Evolutionary conservation across 2,888 invertebrate species (phyloP), one percentile per base, ranked within the genome.

Genomic region (Cristatella mucedo): DNA sequence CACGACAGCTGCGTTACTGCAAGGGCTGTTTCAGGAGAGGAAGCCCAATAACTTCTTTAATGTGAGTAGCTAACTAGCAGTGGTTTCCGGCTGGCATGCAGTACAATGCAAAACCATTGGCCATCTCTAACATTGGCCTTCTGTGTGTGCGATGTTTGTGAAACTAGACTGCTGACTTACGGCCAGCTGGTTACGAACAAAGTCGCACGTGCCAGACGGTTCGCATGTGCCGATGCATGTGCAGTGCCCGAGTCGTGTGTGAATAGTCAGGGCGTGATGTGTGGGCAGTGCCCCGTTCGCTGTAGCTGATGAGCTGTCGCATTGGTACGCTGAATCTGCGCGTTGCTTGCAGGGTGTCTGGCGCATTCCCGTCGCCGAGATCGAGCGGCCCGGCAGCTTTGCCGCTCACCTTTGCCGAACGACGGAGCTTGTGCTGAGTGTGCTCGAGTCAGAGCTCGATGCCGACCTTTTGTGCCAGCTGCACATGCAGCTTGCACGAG

Each of bases 381-480:
- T 91, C 30, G 89, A 91, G 58, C 73, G 91, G 44, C 78, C 85
- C 0, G 91, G 91, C 2, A 82, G 84, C 47, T 82, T 93, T 59
- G 79, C 84, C 1, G 78, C 83, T 24, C 89, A 91, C 58, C 82
- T 91, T 78, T 80, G 78, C 47, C 76, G 83, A 43, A 82, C 82
- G 48, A 76, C 86, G 2, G 72, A 77, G 18, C 74, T 89, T 22
- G 71, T 86, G 4, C 73, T 87, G 68, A 80, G 84, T 61, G 75
- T 87, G 44, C 67, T 87, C 29, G 74, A 77, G 51, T 78, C 79
- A 54, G 76, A 77, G 24, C 77, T 77, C 42, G 87, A 91, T 58
- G 77, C 80, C 53, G 76, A 76, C 56, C 76, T 78, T 48, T 68
- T 91, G 33, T 71, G 83, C 39, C 81, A 83, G 52, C 67, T 89